Evolutionary conservation across 35 echinoderm and acorn worm species (phyloP).

Genomic region (Ptychodera flava): DNA sequence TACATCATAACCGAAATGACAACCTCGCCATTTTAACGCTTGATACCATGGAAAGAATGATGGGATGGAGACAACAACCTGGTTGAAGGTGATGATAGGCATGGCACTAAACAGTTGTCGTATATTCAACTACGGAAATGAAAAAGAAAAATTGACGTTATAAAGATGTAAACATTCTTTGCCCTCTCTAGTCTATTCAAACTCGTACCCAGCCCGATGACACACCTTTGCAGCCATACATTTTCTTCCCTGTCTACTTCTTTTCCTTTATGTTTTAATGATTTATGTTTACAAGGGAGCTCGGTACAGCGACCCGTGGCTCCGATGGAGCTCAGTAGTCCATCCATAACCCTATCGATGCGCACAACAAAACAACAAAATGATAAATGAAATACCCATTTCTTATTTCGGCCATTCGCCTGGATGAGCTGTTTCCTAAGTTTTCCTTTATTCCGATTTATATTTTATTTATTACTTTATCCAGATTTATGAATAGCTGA

Average conservation of each 20-base stretch:
- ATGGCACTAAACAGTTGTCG: slow-evolving; percentile 52
- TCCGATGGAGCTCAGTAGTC: not conserved
- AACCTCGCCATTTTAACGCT: slow-evolving; percentile 55
- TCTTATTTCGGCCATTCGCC: too few relatives aligned
- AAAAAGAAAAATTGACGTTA: not conserved
- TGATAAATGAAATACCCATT: too few relatives aligned
- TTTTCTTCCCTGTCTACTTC: not conserved
- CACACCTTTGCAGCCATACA: not conserved
- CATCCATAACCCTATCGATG: too few relatives aligned
- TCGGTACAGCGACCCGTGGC: not conserved
- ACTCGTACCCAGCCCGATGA: too few relatives aligned
- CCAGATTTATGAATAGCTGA: too few relatives aligned
- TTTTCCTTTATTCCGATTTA: too few relatives aligned
- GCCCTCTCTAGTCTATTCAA: not conserved
- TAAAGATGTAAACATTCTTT: not conserved
- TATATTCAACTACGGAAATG: not conserved
- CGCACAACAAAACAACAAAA: too few relatives aligned
- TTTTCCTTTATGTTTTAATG: not conserved
- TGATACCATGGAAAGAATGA: slow-evolving; percentile 24
- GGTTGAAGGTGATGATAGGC: slow-evolving; percentile 63
- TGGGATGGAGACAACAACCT: slow-evolving; percentile 47
- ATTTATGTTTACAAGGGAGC: not conserved
- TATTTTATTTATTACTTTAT: too few relatives aligned
- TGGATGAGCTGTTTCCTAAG: too few relatives aligned
- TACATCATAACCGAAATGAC: slow-evolving; percentile 37